A percentile compares a stretch with the other conserved stretches of the same genome.
phyloP scores from a whole-genome alignment of 1,140 invertebrate species.

The Cardiocondyla obscurior region DNA sequence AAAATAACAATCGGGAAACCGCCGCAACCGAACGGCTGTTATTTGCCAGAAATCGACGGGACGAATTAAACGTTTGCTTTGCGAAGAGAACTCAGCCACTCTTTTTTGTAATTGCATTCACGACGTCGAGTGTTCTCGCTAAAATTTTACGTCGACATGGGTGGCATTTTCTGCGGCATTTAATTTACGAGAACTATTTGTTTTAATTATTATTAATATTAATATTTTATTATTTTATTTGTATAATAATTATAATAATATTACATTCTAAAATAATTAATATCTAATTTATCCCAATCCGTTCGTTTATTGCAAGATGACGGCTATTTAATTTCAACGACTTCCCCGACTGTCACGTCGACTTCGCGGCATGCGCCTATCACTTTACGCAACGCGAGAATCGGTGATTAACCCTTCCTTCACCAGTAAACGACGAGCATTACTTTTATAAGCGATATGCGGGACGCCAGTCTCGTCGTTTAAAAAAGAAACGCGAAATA shows the following conservation, averaged over 20 bases:
- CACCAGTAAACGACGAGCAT: background rate
- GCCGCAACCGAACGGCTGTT: background rate
- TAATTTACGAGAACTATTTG: too few species aligned
- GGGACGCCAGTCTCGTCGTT: too few species aligned
- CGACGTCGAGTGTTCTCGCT: too few species aligned
- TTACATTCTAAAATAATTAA: background rate
- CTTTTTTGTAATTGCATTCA: background rate
- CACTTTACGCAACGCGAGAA: background rate
- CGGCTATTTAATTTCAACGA: background rate
- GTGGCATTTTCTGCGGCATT: too few species aligned
- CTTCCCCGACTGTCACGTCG: background rate
- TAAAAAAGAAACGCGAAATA: background rate
- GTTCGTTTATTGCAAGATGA: background rate
- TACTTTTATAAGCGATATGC: background rate
- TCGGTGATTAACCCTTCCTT: conserved; percentile 10
- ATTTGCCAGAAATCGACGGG: background rate
- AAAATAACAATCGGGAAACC: background rate
- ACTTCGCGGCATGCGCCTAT: conserved; percentile 19
- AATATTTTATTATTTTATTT: too few species aligned
- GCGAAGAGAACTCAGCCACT: background rate
- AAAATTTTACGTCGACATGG: too few species aligned
- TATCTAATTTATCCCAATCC: background rate
- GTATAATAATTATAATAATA: too few species aligned
- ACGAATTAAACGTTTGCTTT: background rate
- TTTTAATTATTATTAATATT: too few species aligned